Percentiles rank a stretch among this genome's conserved stretches.
phyloP scores from a whole-genome alignment of 2,888 invertebrate genomes.

The Luperina testacea region DNA sequence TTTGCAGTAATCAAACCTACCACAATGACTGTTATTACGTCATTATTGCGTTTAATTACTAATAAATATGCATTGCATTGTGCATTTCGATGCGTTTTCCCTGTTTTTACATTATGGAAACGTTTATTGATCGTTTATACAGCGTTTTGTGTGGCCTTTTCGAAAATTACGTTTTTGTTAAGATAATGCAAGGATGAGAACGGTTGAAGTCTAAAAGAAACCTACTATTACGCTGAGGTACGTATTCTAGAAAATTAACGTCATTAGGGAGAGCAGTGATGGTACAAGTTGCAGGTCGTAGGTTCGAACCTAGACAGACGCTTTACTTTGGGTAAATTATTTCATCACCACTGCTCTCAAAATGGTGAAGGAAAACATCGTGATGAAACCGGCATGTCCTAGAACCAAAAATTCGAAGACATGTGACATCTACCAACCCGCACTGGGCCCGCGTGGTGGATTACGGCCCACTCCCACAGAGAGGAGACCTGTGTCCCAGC shows the following conservation, averaged over 20 bases:
- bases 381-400: too few relatives aligned
- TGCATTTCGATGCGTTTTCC: slow-evolving; percentile 42
- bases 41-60: slow-evolving; percentile 61
- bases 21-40: slow-evolving; percentile 57
- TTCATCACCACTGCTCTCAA: too few relatives aligned
- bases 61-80: slow-evolving; percentile 51
- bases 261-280: neutral
- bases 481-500: too few relatives aligned
- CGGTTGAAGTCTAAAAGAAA: neutral
- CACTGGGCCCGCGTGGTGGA: too few relatives aligned
- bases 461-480: too few relatives aligned
- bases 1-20: slow-evolving; percentile 46
- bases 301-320: too few relatives aligned
- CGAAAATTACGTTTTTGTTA: slow-evolving; percentile 27
- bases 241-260: neutral
- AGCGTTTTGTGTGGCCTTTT: slow-evolving; percentile 47
- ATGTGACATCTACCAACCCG: too few relatives aligned
- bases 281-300: too few relatives aligned
- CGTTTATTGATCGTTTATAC: slow-evolving; percentile 22
- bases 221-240: too few relatives aligned
- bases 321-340: too few relatives aligned
- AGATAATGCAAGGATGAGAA: neutral
- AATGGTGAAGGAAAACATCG: too few relatives aligned
- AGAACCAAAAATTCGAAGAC: too few relatives aligned
- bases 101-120: slow-evolving; percentile 13